phyloP scores from a whole-genome alignment of 1,140 invertebrate species.

The Nilaparvata lugens region DNA sequence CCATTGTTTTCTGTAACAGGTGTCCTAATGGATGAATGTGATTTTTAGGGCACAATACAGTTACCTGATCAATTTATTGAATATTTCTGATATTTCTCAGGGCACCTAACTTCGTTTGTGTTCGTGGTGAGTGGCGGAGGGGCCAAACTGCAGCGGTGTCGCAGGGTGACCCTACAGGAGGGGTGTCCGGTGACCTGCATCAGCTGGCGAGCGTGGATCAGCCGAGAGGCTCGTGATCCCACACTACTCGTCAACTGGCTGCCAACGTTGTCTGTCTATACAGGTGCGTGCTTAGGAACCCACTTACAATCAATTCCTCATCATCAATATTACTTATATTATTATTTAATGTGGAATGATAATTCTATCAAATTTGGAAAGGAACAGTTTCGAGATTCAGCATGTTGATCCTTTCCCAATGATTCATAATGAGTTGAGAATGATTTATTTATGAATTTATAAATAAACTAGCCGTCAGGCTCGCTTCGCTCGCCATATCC shows the following conservation, averaged over 20 bases:
- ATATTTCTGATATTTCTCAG: conserved; percentile 19
- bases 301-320: too few species aligned
- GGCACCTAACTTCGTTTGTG: conserved; percentile 57
- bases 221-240: conserved; percentile 63
- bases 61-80: too few species aligned
- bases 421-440: too few species aligned
- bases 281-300: conserved; percentile 34
- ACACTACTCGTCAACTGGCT: conserved; percentile 68
- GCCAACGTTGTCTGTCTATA: conserved; percentile 63
- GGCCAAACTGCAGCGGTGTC: conserved; percentile 61
- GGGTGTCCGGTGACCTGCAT: conserved; percentile 59
- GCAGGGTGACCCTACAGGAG: conserved; percentile 50
- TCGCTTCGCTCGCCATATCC: too few species aligned
- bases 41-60: too few species aligned
- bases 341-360: background rate
- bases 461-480: too few species aligned
- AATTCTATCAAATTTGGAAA: background rate
- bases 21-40: too few species aligned
- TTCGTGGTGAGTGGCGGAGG: conserved; percentile 62
- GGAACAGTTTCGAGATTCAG: background rate
- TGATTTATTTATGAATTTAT: too few species aligned
- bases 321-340: background rate
- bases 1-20: too few species aligned
- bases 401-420: too few species aligned
- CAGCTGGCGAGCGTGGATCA: conserved; percentile 73